These are phyloP conservation scores for Polyodon spathula DNA, from an alignment of 2,113 vertebrate genomes.

Conservation along the genomic window DNA sequence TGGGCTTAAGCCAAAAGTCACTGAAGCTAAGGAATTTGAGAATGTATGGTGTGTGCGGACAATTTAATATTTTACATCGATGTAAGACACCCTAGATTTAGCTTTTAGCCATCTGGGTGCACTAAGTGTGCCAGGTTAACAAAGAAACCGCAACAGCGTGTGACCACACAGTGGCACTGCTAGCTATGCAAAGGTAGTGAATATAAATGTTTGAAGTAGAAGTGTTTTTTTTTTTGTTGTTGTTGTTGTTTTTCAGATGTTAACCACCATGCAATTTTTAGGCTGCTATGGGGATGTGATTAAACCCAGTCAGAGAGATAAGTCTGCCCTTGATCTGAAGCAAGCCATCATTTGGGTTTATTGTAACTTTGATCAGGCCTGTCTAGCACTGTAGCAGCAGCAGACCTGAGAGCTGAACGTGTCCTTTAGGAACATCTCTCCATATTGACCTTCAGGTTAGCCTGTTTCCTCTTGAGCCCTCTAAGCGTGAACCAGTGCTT, in stretches of 20 bases:
- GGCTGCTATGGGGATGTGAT: background rate
- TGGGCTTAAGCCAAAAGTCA: too few species aligned
- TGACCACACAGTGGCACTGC: slow-evolving; percentile 63
- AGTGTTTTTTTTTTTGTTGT: background rate
- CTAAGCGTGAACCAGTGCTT: slow-evolving; percentile 64
- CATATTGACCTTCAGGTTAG: slow-evolving; percentile 61
- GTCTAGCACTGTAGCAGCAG: slow-evolving; percentile 14
- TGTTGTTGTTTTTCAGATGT: background rate
- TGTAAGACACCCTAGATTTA: too few species aligned
- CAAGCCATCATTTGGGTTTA: slow-evolving; percentile 3
- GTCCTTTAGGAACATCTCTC: slow-evolving; percentile 44
- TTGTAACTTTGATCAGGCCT: background rate
- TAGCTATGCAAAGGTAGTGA: slow-evolving; percentile 31
- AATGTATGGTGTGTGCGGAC: too few species aligned
- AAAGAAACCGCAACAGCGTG: slow-evolving; percentile 9
- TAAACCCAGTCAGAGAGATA: background rate
- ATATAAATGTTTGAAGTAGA: background rate
- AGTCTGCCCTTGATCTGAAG: slow-evolving; percentile 3
- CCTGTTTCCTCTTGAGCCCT: slow-evolving; percentile 53
- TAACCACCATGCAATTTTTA: background rate
- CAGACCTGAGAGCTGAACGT: slow-evolving; percentile 20
- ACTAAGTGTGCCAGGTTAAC: background rate
- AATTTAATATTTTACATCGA: too few species aligned
- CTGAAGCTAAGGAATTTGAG: too few species aligned
- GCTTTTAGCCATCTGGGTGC: too few species aligned